Conservation (phyloP, 2,888 invertebrate genomes). For the Eurytoma californica region DNA sequence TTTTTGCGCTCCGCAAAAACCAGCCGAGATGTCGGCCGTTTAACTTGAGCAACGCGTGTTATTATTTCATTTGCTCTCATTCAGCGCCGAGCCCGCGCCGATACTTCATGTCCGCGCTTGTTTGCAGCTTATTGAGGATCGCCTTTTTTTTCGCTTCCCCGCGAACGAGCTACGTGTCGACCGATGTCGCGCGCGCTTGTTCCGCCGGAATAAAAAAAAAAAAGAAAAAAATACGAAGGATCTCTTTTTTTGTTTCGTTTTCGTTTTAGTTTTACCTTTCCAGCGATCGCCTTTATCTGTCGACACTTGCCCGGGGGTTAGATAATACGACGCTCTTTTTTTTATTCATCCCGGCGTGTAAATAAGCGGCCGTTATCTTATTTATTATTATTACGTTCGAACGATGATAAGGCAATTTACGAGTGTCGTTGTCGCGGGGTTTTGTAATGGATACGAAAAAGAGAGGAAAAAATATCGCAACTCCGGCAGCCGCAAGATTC, state of each 20-base stretch:
- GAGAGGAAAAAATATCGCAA: no score
- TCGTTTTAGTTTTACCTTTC: no score
- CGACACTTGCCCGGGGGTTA: no score
- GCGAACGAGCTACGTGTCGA: neutral
- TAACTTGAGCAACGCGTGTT: slow-evolving; percentile 18
- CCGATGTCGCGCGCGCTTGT: neutral
- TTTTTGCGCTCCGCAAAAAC: neutral
- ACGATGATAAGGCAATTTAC: slow-evolving; percentile 20
- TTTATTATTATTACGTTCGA: slow-evolving; percentile 3
- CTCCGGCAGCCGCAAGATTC: no score
- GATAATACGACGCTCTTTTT: no score
- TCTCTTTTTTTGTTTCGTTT: no score
- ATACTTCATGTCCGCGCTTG: neutral
- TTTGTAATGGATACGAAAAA: no score
- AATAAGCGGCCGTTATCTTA: slow-evolving; percentile 21
- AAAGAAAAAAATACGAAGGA: neutral
- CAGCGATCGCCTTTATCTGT: no score
- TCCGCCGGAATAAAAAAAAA: neutral
- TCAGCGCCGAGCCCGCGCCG: neutral
- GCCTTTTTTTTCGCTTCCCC: neutral
- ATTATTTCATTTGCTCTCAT: slow-evolving; percentile 42
- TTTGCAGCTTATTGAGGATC: neutral
- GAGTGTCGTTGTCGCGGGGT: neutral
- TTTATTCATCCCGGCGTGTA: slow-evolving; percentile 2
- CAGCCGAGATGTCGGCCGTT: no score